Evolutionary conservation across 1,140 invertebrate genomes (phyloP), one percentile per base, ranked within the genome.

Genomic region (Musca vetustissima): DNA sequence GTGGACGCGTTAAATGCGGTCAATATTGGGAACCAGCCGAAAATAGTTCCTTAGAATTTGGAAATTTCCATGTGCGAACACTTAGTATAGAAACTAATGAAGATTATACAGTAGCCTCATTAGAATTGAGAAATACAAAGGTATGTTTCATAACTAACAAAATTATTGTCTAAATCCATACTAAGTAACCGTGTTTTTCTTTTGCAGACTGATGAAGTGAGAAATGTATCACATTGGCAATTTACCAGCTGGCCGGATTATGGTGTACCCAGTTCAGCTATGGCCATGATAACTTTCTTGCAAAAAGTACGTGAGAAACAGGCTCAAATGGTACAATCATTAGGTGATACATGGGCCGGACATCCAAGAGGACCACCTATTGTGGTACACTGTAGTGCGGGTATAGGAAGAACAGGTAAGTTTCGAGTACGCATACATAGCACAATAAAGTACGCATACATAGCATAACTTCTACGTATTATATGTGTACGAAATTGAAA

Each of bases 361-460:
- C 93, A 96, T 87, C 89, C 91, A 70, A 85, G 91, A 73, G 96
- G 96, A 24, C 96, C 97, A 25, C 95, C 96, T 3, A 97, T 98
- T 76, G 89, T 98, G 49, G 94, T 98, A 36, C 96, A 98, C 82
- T 98, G 96, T 83, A 96, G 94, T 78, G 96, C 97, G 66, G 97
- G 97, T 14, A 98, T 99, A 76, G 97, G 97, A 57, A 87, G 97
- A 75, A 98, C 97, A 85, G 97, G 96, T 97, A n/a, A 72, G 70
- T 52, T 22, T n/a, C n/a, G n/a, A n/a, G n/a, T n/a, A n/a, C n/a
- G n/a, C n/a, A n/a, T n/a, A n/a, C n/a, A n/a, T n/a, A n/a, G n/a
- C n/a, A n/a, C n/a, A n/a, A n/a, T n/a, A n/a, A n/a, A n/a, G n/a
- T n/a, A n/a, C n/a, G n/a, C n/a, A n/a, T n/a, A n/a, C n/a, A n/a